Evolutionary conservation across 2,888 invertebrate genomes (phyloP).

Genomic region (Agriotes lineatus): DNA sequence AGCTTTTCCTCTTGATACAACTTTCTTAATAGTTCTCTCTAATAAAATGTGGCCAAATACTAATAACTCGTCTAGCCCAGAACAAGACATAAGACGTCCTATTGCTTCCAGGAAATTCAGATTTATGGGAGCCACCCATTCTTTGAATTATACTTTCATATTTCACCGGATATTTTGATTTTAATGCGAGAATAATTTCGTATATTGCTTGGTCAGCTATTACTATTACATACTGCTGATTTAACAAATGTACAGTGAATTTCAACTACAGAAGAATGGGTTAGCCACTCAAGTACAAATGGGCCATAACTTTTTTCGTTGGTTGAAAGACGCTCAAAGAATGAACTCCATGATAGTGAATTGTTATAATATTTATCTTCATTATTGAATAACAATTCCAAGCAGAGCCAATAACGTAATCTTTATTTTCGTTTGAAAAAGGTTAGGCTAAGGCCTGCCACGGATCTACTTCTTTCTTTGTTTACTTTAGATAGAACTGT

Average conservation of each 20-base stretch:
- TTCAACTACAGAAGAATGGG: not conserved
- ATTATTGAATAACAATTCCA: not conserved
- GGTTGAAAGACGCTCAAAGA: not conserved
- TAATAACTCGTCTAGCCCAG: too few species aligned
- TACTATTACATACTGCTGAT: too few species aligned
- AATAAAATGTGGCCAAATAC: too few species aligned
- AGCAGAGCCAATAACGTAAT: not conserved
- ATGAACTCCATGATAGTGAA: not conserved
- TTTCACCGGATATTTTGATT: conserved; percentile 24
- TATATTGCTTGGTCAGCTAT: too few species aligned
- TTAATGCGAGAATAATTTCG: too few species aligned
- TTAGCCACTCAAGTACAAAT: not conserved
- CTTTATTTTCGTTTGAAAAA: not conserved
- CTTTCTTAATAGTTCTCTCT: conserved; percentile 29
- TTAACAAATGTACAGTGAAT: not conserved
- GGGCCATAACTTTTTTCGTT: not conserved
- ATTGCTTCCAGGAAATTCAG: too few species aligned
- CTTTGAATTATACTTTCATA: conserved; percentile 21
- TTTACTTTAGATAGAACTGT: not conserved
- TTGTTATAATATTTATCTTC: not conserved
- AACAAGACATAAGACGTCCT: conserved; percentile 1
- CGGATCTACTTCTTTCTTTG: too few species aligned
- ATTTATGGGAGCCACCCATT: too few species aligned
- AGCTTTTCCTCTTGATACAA: conserved; percentile 22
- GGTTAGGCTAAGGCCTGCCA: not conserved